Evolutionary conservation across 2,888 invertebrate genomes (phyloP).

Genomic region (Belgica antarctica): DNA sequence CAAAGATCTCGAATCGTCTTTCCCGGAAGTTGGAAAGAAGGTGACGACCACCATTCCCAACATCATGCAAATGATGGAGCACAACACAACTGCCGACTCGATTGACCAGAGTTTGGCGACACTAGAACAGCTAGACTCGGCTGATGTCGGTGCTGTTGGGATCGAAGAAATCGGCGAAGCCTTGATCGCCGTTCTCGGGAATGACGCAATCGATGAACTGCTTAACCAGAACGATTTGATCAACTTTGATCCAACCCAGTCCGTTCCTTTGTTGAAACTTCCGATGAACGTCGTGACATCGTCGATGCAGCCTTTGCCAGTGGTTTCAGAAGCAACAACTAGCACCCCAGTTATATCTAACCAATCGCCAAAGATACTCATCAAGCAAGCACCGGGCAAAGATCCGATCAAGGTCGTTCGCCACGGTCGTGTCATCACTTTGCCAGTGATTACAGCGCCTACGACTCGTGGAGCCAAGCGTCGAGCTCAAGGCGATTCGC

Average conservation of each 20-base stretch:
- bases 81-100: conserved; percentile 6
- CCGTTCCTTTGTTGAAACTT: not conserved
- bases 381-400: conserved; percentile 49
- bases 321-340: not conserved
- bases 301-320: not conserved
- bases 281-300: not conserved
- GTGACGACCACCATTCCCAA: conserved; percentile 27
- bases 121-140: conserved; percentile 7
- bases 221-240: conserved; percentile 34
- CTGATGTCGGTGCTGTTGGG: conserved; percentile 18
- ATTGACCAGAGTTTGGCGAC: conserved; percentile 26
- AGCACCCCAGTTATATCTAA: not conserved
- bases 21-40: conserved; percentile 11
- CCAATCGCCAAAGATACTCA: conserved; percentile 33
- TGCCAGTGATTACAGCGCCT: conserved; percentile 80
- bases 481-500: conserved; percentile 55
- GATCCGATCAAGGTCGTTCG: conserved; percentile 71
- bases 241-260: conserved; percentile 31
- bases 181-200: conserved; percentile 24
- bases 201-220: conserved; percentile 38
- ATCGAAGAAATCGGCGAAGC: conserved; percentile 18
- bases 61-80: conserved; percentile 41
- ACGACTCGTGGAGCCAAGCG: conserved; percentile 74
- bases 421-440: conserved; percentile 72
- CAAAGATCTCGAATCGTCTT: conserved; percentile 32